Percentiles rank a stretch among this genome's conserved stretches.
Conservation (phyloP, 2,797 vertebrate species). For the Varecia variegata region DNA sequence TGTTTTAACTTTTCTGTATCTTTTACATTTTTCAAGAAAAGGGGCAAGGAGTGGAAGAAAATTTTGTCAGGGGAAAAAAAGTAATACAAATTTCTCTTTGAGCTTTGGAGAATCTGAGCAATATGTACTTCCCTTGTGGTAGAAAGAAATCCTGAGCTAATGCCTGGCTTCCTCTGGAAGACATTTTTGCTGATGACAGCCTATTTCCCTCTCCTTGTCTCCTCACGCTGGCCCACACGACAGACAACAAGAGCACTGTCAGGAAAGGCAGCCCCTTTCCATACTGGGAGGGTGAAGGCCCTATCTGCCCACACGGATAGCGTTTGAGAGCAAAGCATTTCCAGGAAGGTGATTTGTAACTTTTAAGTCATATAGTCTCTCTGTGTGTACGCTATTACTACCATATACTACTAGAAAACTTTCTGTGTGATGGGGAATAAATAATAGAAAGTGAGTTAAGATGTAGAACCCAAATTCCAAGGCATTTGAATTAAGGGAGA, state of each 20-base stretch:
- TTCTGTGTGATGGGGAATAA: background rate
- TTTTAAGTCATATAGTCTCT: slow-evolving; percentile 21
- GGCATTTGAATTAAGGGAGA: slow-evolving; percentile 44
- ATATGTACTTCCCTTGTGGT: background rate
- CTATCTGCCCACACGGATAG: background rate
- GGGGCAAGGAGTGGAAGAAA: background rate
- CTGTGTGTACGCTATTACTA: background rate
- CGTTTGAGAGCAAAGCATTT: slow-evolving; percentile 39
- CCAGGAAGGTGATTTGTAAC: background rate
- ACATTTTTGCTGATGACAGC: slow-evolving; percentile 8
- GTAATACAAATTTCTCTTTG: slow-evolving; percentile 4
- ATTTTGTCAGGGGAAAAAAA: background rate
- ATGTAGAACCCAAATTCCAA: slow-evolving; percentile 4
- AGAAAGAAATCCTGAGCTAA: background rate
- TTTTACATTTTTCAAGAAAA: slow-evolving; percentile 54
- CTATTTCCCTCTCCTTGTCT: background rate
- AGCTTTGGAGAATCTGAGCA: background rate
- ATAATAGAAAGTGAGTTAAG: background rate
- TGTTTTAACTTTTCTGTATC: slow-evolving; percentile 10
- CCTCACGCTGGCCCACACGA: background rate
- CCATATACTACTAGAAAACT: background rate
- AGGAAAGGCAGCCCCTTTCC: background rate
- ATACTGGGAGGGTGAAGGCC: background rate
- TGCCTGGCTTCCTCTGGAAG: slow-evolving; percentile 27
- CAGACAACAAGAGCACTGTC: background rate